Evolutionary conservation across 2,797 vertebrate genomes (phyloP), one percentile per base, ranked within the genome.

Genomic region (Darevskia nairensis): DNA sequence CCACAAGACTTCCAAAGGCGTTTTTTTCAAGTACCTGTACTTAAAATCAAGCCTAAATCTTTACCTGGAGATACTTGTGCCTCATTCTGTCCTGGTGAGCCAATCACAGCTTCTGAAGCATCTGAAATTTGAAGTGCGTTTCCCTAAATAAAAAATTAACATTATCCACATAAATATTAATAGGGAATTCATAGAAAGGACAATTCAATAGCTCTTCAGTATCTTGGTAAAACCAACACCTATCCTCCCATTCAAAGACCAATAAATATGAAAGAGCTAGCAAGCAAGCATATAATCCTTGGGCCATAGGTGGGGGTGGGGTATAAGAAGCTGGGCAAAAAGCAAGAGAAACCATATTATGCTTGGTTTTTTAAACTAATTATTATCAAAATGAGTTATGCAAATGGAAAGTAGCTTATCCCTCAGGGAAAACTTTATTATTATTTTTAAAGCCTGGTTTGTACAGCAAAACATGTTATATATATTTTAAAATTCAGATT

Each of bases 61-160:
- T 94, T 96, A 97, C 97, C 96, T 96, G 91, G 91, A 91, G 88
- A 89, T 7, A 55, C 32, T 2, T 92, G 91, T 19, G 41, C 61
- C 27, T 84, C 80, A 27, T 83, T 86, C 2, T 4, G 44, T 77
- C 93, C 92, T 13, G n/a, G 4, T 0, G 3, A 87, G 80, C 77
- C 84, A 0, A 21, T 21, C 41, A 80, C 68, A 71, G 11, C 84
- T 89, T 94, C 93, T 35, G 82, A 3, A 6, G 21, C 50, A 90
- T 77, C 93, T 90, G 93, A 66, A 39, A 69, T 29, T 87, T 91
- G 95, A 82, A 85, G 71, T 25, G 46, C 59, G 68, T 61, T 64
- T 66, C 91, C 93, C 97, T 97, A 90, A 75, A 93, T 39, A 90
- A 85, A 90, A 87, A 78, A 91, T 88, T 1, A 79, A 25, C 50